Evolutionary conservation across 1,140 invertebrate species (phyloP), one percentile per base, ranked within the genome.

Genomic region (Adelges cooleyi): DNA sequence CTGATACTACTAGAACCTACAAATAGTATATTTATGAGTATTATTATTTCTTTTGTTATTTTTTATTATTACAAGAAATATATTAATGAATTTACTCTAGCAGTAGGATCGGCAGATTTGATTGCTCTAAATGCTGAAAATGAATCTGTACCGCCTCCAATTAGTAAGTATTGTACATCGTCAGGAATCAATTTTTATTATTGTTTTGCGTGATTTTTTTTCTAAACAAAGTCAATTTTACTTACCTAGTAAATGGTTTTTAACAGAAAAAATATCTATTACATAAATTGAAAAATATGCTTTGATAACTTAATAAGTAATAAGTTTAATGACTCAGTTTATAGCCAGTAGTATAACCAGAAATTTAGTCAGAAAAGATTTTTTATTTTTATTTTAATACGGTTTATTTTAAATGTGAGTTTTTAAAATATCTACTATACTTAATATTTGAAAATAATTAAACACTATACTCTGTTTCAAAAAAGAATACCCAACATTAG

Each of bases 111-210:
- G 66, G 78, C 77, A 1, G 86, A 84, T 76, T 92, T 89, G 67
- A 94, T 95, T 15, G 91, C 84, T 67, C 90, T 78, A 75, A 89
- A 91, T 67, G 90, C 91, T 42, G 87, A 80, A 77, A 92, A 90
- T 42, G 87, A 82, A 23, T 90, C 86, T 5, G 90, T 90, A 51
- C 91, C 91, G 68, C 87, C 90, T 17, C 91, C 91, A 71, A 94
- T 82, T 25, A 94, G 77, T n/a, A 94, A 73, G 75, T 94, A 94
- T 17, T 83, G 82, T 44, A 89, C 79, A 70, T 81, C 72, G 53
- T 75, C 72, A 25, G 84, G 85, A 71, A 87, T 78, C 29, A 70
- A 69, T 8, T 51, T 68, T 18, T 80, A 77, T 65, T 1, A 70
- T 10, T 8, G 53, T 8, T 40, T 68, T 53, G 1, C n/a, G 15